A percentile compares a stretch with the other conserved stretches of the same genome.
Evolutionary conservation across 1,140 invertebrate genomes (phyloP).

Genomic region (Lysiphlebus fabarum): DNA sequence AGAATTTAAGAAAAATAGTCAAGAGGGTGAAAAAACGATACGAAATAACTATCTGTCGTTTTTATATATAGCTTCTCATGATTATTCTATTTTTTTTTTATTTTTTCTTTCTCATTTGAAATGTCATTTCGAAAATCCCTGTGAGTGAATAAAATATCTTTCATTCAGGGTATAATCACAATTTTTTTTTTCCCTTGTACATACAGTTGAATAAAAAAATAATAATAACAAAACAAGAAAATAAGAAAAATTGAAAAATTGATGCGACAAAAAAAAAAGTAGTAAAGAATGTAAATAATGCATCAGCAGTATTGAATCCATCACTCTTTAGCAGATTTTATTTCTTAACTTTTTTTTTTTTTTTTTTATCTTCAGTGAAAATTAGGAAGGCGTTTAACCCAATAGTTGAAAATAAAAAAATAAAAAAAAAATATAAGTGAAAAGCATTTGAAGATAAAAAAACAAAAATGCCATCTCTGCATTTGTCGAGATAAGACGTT

Average conservation of each 20-base stretch:
- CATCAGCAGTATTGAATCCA: conserved; percentile 6
- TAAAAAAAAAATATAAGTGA: too few relatives aligned
- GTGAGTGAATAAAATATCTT: too few relatives aligned
- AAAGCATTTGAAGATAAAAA: too few relatives aligned
- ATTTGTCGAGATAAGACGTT: too few relatives aligned
- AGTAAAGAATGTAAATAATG: not conserved
- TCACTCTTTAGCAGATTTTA: not conserved
- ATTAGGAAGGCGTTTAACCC: not conserved
- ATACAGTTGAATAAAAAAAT: too few relatives aligned
- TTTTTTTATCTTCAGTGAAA: not conserved
- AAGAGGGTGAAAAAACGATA: too few relatives aligned
- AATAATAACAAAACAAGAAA: not conserved
- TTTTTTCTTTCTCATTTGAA: not conserved
- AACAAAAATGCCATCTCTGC: too few relatives aligned
- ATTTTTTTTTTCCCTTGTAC: not conserved
- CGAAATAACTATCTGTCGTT: too few relatives aligned
- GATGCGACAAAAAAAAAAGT: too few relatives aligned
- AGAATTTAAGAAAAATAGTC: too few relatives aligned
- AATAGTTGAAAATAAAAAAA: not conserved
- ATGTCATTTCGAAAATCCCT: not conserved
- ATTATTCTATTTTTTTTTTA: not conserved
- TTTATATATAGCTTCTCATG: too few relatives aligned
- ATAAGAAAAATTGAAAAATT: not conserved
- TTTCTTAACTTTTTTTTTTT: not conserved
- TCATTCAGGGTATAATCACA: not conserved